Evolutionary conservation across 2,113 vertebrate species (phyloP).

Genomic region (Ceyx cyanopectus): DNA sequence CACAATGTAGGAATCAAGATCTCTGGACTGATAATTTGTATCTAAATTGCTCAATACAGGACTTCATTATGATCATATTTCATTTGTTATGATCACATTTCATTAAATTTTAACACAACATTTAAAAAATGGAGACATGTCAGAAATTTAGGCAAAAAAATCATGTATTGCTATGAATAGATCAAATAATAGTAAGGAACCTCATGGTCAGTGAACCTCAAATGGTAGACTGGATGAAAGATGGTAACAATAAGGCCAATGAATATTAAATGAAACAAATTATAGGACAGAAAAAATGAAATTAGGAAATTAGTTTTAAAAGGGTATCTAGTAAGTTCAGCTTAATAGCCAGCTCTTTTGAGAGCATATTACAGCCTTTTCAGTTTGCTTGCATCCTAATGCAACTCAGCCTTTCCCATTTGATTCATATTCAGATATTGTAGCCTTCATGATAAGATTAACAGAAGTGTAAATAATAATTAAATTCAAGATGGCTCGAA

Average conservation of each 20-base stretch:
- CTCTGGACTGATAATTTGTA: not conserved
- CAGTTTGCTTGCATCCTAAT: not conserved
- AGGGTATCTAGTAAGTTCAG: not conserved
- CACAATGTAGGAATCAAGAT: not conserved
- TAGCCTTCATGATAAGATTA: not conserved
- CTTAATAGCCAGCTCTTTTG: not conserved
- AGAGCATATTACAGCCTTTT: not conserved
- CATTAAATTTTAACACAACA: not conserved
- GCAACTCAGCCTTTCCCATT: not conserved
- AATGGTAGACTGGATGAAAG: not conserved
- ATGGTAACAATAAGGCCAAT: conserved; percentile 10
- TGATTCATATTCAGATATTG: not conserved
- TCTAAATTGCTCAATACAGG: not conserved
- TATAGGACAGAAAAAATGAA: conserved; percentile 14
- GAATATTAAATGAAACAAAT: conserved; percentile 47
- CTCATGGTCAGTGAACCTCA: not conserved
- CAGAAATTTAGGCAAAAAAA: not conserved
- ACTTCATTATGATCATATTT: not conserved
- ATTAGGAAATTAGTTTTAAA: conserved; percentile 45
- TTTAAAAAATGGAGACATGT: not conserved
- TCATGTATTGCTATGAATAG: not conserved
- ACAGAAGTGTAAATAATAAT: conserved; percentile 11
- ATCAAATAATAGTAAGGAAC: not conserved
- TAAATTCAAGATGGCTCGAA: not conserved
- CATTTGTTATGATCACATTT: not conserved